Percentiles rank a stretch among this genome's conserved stretches.
Evolutionary conservation across 2,888 invertebrate species (phyloP).

Genomic region (Sesamia inferens): DNA sequence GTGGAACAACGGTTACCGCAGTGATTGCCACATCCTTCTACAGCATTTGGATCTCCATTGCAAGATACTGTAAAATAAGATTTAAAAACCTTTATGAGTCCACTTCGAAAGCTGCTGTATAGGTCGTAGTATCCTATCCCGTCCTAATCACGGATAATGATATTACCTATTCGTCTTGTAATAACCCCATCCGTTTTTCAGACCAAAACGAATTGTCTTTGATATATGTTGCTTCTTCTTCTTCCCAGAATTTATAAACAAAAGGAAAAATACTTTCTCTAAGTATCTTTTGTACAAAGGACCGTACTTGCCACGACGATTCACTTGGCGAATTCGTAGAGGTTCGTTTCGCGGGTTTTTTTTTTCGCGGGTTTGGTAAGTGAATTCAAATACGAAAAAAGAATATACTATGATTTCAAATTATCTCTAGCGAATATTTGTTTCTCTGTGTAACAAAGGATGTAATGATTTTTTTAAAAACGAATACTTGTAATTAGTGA

Average conservation of each 20-base stretch:
- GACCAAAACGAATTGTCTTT: not conserved
- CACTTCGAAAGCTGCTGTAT: not conserved
- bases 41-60: conserved; percentile 57
- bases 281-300: not conserved
- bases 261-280: not conserved
- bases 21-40: conserved; percentile 46
- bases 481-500: not conserved
- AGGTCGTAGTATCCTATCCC: too few species aligned
- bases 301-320: not conserved
- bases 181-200: not conserved
- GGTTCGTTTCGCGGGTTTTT: too few species aligned
- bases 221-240: not conserved
- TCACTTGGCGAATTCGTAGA: not conserved
- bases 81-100: not conserved
- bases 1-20: conserved; percentile 54
- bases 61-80: conserved; percentile 54
- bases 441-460: not conserved
- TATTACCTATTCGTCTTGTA: not conserved
- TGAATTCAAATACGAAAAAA: not conserved
- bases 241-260: not conserved
- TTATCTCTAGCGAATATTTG: too few species aligned
- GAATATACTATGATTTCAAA: too few species aligned
- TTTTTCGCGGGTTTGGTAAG: not conserved
- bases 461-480: not conserved
- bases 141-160: not conserved